Conservation (phyloP, 2,888 invertebrate species). For the Herminia tarsipennalis region DNA sequence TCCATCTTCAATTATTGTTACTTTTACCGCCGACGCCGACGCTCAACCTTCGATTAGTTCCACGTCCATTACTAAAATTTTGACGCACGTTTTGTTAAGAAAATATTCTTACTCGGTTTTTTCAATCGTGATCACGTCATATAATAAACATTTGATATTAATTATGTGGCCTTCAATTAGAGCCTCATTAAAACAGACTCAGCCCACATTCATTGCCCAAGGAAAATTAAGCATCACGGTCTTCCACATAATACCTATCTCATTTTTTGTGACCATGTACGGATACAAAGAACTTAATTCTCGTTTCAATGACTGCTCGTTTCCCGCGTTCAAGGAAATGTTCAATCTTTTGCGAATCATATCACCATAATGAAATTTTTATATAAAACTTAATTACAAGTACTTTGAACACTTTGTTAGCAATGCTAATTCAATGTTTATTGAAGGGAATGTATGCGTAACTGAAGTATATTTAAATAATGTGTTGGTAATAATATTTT, state of each 20-base stretch:
- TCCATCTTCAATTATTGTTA: slow-evolving; percentile 30
- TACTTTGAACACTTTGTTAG: neutral
- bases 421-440: neutral
- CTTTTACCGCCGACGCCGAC: slow-evolving; percentile 36
- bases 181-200: slow-evolving; percentile 55
- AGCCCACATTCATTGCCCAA: slow-evolving; percentile 58
- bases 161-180: slow-evolving; percentile 59
- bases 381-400: neutral
- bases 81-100: slow-evolving; percentile 13
- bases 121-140: slow-evolving; percentile 27
- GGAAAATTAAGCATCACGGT: slow-evolving; percentile 59
- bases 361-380: neutral
- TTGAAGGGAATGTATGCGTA: too few species aligned
- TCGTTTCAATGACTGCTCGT: slow-evolving; percentile 56
- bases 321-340: slow-evolving; percentile 73
- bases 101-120: slow-evolving; percentile 21
- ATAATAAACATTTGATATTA: slow-evolving; percentile 42
- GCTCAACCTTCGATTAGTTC: slow-evolving; percentile 45
- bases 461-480: too few species aligned
- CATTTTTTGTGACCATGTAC: slow-evolving; percentile 44
- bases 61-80: slow-evolving; percentile 27
- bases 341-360: slow-evolving; percentile 55
- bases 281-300: slow-evolving; percentile 35
- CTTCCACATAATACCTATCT: slow-evolving; percentile 42
- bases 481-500: too few species aligned